Conservation (phyloP, 2,113 vertebrate genomes). For the Malurus melanocephalus region DNA sequence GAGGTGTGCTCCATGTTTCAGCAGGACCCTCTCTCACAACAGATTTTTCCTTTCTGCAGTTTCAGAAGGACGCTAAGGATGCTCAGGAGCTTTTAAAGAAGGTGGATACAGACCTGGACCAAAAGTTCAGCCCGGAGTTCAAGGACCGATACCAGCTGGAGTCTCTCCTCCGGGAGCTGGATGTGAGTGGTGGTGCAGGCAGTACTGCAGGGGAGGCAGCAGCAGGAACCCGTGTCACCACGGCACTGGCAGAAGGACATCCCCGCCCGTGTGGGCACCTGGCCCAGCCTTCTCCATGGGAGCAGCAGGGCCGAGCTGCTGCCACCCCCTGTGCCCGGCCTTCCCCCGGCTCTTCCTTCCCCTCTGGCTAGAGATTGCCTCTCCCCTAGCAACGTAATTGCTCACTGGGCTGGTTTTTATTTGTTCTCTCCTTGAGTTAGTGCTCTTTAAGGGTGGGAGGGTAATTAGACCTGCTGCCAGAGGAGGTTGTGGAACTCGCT, state of each 20-base stretch:
- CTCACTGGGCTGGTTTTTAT: constrained; percentile 39
- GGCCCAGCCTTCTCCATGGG: not conserved
- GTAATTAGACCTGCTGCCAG: constrained; percentile 30
- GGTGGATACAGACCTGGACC: constrained; percentile 86
- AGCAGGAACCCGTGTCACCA: not conserved
- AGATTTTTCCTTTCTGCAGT: constrained; percentile 70
- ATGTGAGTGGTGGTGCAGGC: constrained; percentile 73
- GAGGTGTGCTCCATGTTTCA: not conserved
- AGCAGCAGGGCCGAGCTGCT: not conserved
- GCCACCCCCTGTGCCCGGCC: not conserved
- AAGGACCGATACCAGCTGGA: constrained; percentile 93
- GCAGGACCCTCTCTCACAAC: not conserved
- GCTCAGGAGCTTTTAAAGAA: constrained; percentile 88
- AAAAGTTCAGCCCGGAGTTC: constrained; percentile 93
- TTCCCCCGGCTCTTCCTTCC: not conserved
- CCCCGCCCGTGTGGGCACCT: not conserved
- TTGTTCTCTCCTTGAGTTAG: constrained; percentile 27
- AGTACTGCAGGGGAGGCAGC: not conserved
- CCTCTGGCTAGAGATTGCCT: constrained; percentile 37
- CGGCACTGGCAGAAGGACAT: fast-evolving
- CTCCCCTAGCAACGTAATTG: constrained; percentile 32
- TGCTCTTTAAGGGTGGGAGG: not conserved
- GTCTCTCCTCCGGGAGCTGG: constrained; percentile 82
- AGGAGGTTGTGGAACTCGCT: not conserved
- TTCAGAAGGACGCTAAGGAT: constrained; percentile 86